Base-by-base conservation (phyloP, 2,113 vertebrate genomes). In the Phylloscopus trochiloides region DNA sequence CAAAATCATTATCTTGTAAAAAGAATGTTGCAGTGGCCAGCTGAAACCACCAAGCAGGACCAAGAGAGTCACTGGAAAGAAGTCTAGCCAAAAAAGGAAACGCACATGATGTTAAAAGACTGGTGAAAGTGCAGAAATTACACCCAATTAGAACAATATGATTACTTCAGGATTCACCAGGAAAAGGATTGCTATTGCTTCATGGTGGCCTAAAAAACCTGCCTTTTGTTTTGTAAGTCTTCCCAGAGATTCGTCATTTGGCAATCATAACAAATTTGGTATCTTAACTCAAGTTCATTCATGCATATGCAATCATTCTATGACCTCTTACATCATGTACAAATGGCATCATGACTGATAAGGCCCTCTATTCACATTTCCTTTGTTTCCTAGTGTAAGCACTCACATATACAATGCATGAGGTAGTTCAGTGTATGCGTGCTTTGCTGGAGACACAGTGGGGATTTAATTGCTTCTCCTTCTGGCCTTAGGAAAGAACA, bases 361-460 rank as follows among this genome's bases (percentile, higher is more conserved):
- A 76, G 32, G 32, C 43, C 28, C 43, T 67, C 22, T 79, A 15
- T n/a, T 72, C 36, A 20, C 24, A 71, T 17, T 51, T 79, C 25
- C 47, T 43, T 20, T 54, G 40, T 18, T 45, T 84, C 55, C 38
- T 26, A 55, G 43, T 52, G 13, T 42, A 45, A 72, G 38, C 12
- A 58, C 9, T 51, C 32, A 38, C 5, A 32, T 3, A 51, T 31
- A 18, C 4, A 15, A 82, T 0, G 2, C 11, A 29, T 29, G 50
- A 66, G 4, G 4, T 17, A 47, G 45, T 14, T 48, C 36, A n/a
- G 15, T 45, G 17, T 40, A 62, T 9, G 14, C 0, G 0, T 32
- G 45, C 32, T 45, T 22, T 31, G 59, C 15, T 83, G 68, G 15
- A 38, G 17, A 31, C n/a, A 74, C 21, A 34, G 40, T 38, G 14